Evolutionary conservation across 2,888 invertebrate genomes (phyloP), one percentile per base, ranked within the genome.

Genomic region (Pycnomerus fuliginosus): DNA sequence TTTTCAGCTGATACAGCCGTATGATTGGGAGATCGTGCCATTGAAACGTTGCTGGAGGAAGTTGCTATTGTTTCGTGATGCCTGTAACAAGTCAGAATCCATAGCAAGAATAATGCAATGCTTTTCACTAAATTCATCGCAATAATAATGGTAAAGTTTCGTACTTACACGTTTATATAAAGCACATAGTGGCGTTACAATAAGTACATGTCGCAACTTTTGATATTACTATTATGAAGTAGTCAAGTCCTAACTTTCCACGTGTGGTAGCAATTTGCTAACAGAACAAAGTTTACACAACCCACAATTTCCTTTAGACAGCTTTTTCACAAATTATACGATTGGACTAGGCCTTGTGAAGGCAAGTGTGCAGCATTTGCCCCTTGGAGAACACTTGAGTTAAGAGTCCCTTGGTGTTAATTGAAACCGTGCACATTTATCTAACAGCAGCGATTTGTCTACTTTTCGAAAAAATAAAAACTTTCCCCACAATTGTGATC

Each of bases 141-240:
- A 25, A 36, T 20, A 23, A 35, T 12, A 5, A 8, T 20, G 23
- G 16, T 29, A 23, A 29, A 35, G 43, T 43, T 43, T 43, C 15
- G n/a, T n/a, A 8, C 28, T 31, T 23, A 23, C 12, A n/a, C 24
- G 43, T 12, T 43, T 36, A 43, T 36, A 35, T 43, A 38, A 12
- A 31, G 16, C 27, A 33, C n/a, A 20, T 8, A 20, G n/a, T 33
- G 16, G 27, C 16, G 17, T 16, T 32, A 22, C 25, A 44, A 39
- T 39, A 39, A 44, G 36, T 36, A 43, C 20, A 13, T 15, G 38
- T 44, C 34, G 34, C 20, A 44, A 44, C 33, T 44, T 33, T 39
- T 44, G 39, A 44, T 44, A 27, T 39, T 29, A 34, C 28, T 29
- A 33, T 39, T 39, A 39, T 33, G 25, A 17, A 32, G 27, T 28